A percentile compares a stretch with the other conserved stretches of the same genome.
Evolutionary conservation across 2,113 vertebrate species (phyloP).

Genomic region (Henicopernis longicauda): DNA sequence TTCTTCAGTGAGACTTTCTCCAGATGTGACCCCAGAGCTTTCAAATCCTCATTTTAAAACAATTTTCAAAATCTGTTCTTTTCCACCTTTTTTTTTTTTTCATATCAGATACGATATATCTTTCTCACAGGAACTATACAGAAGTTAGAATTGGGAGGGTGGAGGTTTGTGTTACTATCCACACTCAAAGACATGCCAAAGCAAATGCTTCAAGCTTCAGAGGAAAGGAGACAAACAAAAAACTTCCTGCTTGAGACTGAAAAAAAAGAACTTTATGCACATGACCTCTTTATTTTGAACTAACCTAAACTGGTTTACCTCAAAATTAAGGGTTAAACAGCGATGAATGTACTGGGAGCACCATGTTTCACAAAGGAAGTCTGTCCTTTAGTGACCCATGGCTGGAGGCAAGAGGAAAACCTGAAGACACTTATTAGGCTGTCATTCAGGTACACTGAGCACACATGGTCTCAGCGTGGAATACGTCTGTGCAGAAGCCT

Average conservation of each 20-base stretch:
- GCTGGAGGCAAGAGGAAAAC: not conserved
- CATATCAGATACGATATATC: not conserved
- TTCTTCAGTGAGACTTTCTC: not conserved
- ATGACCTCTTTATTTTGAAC: not conserved
- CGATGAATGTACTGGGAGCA: not conserved
- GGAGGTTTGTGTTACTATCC: not conserved
- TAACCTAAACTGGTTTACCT: not conserved
- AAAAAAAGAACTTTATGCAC: not conserved
- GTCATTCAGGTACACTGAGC: not conserved
- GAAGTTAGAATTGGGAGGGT: not conserved
- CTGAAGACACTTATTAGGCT: not conserved
- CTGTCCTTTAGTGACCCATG: not conserved
- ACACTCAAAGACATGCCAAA: not conserved
- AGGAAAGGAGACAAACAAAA: not conserved
- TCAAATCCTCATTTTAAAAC: not conserved
- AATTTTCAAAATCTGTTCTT: not conserved
- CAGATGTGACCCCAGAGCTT: not conserved
- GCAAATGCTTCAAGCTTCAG: not conserved
- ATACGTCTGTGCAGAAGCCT: not conserved
- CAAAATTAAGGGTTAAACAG: not conserved
- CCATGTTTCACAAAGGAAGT: not conserved
- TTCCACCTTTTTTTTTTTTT: not conserved
- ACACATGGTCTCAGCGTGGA: not conserved
- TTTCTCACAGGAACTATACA: not conserved
- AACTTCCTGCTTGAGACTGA: not conserved